Percentiles rank a stretch among this genome's conserved stretches.
Evolutionary conservation across 2,797 vertebrate genomes (phyloP).

Genomic region (Halcyon badia): DNA sequence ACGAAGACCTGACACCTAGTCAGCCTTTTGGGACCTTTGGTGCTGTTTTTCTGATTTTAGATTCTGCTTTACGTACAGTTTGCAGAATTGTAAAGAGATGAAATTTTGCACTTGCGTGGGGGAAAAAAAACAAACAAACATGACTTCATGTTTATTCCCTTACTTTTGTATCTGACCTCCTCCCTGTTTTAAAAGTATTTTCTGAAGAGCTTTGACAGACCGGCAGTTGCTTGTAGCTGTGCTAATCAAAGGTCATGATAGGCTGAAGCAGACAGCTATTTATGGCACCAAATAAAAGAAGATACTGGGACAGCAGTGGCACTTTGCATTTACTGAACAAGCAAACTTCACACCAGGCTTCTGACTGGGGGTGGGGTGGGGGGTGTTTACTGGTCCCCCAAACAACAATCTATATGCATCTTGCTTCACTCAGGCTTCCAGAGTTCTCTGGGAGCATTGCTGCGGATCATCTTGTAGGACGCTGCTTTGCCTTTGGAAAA

Average conservation of each 20-base stretch:
- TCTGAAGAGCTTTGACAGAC: not conserved
- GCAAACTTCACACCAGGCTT: not conserved
- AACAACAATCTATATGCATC: not conserved
- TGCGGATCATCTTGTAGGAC: not conserved
- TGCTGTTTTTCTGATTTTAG: not conserved
- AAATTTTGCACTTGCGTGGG: not conserved
- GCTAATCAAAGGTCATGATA: constrained; percentile 38
- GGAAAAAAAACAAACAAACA: too few relatives aligned
- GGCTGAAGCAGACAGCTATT: constrained; percentile 27
- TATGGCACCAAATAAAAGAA: constrained; percentile 54
- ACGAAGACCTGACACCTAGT: fast-evolving
- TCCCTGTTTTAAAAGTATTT: not conserved
- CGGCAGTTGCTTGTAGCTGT: not conserved
- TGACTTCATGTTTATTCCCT: not conserved
- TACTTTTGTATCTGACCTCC: not conserved
- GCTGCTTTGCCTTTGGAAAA: not conserved
- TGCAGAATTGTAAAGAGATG: not conserved
- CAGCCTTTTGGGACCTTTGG: not conserved
- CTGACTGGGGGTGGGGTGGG: not conserved
- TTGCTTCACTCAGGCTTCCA: fast-evolving
- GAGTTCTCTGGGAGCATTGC: not conserved
- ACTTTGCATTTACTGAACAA: not conserved
- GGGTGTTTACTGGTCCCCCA: not conserved
- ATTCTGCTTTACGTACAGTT: not conserved
- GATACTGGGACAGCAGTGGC: not conserved